Conservation (phyloP, 2,113 vertebrate genomes). For the human (Homo sapiens) region DNA sequence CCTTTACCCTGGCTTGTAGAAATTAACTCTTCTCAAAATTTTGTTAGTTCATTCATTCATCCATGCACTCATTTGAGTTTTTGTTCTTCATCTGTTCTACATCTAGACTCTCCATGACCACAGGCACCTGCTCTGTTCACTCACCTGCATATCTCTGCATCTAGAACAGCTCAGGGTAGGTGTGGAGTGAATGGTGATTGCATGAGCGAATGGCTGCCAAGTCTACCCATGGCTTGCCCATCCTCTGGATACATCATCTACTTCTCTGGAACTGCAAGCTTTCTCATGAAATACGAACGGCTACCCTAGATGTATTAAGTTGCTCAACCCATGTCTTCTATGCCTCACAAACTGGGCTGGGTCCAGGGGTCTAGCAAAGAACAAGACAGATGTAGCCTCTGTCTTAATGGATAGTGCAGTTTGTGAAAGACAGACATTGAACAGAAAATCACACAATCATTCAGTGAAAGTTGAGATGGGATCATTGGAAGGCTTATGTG, state of each 20-base stretch:
- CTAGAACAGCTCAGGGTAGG: neutral
- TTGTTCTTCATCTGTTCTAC: neutral
- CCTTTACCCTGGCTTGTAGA: neutral
- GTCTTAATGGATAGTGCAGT: neutral
- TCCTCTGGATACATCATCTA: neutral
- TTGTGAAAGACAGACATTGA: neutral
- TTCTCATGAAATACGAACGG: neutral
- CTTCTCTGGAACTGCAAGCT: neutral
- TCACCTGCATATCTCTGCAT: fast-evolving
- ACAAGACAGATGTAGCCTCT: neutral
- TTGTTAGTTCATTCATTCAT: neutral
- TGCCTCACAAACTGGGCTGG: neutral
- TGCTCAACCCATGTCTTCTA: neutral
- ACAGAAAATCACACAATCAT: neutral
- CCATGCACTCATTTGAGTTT: neutral
- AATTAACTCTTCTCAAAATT: neutral
- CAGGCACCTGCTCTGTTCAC: too few relatives aligned
- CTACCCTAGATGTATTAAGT: fast-evolving
- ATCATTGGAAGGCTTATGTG: neutral
- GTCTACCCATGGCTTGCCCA: neutral
- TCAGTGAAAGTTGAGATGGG: neutral
- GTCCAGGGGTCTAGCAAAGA: too few relatives aligned
- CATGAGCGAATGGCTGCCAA: too few relatives aligned
- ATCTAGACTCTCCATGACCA: fast-evolving
- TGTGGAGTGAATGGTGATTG: fast-evolving